Base-by-base conservation (phyloP, 2,888 invertebrate genomes). In the Drosophila quinaria region DNA sequence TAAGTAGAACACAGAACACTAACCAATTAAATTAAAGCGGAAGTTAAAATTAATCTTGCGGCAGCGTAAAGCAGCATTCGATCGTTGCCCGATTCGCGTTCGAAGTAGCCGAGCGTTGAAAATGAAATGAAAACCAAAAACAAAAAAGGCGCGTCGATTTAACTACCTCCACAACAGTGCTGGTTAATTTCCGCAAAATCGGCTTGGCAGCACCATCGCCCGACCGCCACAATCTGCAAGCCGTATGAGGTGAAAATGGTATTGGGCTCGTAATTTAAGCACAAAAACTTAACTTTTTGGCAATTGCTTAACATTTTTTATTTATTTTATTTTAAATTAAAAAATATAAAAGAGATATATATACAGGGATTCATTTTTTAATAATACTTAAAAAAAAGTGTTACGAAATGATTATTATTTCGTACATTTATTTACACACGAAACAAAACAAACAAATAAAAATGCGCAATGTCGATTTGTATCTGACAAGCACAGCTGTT, bases 11-110 rank as follows among this genome's bases (percentile, higher is more conserved):
- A 49, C 39, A 5, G 4, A 51, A 31, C 65, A 80, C 85, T 44
- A 79, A 87, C 88, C 88, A 79, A 65, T 75, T 60, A 42, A 44
- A 15, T 47, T n/a, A 11, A 60, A 50, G 44, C 63, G 74, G 52
- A 62, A 62, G 65, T 63, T 59, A 25, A 60, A 33, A 25, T 52
- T 11, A 47, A 37, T 33, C 42, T 15, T 29, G 11, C 29, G 37
- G 17, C 52, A 25, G 41, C 37, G 35, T 31, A 52, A 31, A 58
- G 42, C 41, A 50, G 52, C 35, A 50, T 55, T 22, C 49, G 65
- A 70, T 58, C 66, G 75, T 41, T 35, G 55, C 37, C 25, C 55
- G 63, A 19, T 58, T 61, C 68, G 59, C 52, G 61, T 65, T 47
- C 44, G 70, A 44, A 42, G 59, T 65, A 22, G 61, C 25, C 77